phyloP scores from a whole-genome alignment of 2,888 invertebrate species.

The Melangyna quadrimaculata region DNA sequence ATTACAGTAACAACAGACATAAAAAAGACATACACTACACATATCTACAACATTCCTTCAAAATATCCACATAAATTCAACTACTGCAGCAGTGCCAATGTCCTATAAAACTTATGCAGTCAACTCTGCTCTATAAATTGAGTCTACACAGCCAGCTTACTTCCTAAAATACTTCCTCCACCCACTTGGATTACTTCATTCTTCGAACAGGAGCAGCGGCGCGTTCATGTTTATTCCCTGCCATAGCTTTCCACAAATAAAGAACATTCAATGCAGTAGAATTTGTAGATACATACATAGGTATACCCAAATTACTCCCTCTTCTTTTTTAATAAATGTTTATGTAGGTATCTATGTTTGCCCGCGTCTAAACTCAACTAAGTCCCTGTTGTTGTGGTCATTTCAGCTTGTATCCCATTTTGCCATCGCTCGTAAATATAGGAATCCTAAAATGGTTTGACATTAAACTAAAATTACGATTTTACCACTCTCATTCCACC shows the following conservation, averaged over 20 bases:
- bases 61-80: neutral
- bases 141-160: neutral
- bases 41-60: too few relatives aligned
- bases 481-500: neutral
- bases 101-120: constrained; percentile 15
- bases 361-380: neutral
- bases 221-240: neutral
- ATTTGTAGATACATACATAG: neutral
- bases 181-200: neutral
- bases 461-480: constrained; percentile 26
- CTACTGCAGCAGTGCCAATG: neutral
- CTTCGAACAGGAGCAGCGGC: neutral
- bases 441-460: constrained; percentile 12
- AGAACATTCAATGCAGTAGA: neutral
- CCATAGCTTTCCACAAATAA: neutral
- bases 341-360: neutral
- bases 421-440: constrained; percentile 7
- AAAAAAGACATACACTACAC: too few relatives aligned
- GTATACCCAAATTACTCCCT: too few relatives aligned
- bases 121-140: neutral
- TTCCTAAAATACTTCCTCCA: neutral
- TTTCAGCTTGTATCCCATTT: neutral
- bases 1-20: neutral
- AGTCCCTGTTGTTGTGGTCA: neutral
- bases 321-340: neutral